Base-by-base conservation (phyloP, 2,888 invertebrate genomes). In the Empis livida region DNA sequence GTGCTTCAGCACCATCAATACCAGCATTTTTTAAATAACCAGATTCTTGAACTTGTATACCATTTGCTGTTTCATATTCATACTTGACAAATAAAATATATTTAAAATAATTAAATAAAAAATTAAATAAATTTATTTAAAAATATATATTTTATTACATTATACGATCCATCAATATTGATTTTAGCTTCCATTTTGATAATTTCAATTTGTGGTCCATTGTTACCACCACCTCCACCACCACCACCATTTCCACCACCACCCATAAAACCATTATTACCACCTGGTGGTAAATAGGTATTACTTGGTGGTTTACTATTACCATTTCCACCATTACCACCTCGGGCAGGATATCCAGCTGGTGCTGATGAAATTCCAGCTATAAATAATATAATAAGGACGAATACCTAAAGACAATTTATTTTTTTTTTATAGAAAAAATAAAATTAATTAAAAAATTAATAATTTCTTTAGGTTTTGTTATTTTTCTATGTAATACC, bases 51-150 rank as follows among this genome's bases (percentile, higher is more conserved):
- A 78, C 82, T 8, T 73, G 72, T 53, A 84, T 85, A 13, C 84
- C 84, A 59, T 85, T 84, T 30, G 78, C 83, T 46, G 84, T 82
- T 65, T 84, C 82, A 58, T 82, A 85, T 77, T 78, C 81, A 63
- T 72, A 81, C 64, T 78, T 70, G 14, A 23, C 14, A 16, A 32
- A 9, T 27, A 27, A 45, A 14, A 13, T 27, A 10, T 2, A 27
- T n/a, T n/a, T 14, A 39, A 45, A 13, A 23, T 11, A 11, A 20
- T 11, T 44, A 44, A 16, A 43, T 31, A 17, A 17, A 5, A 23
- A 13, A 3, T 45, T 43, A 23, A 8, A 5, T 16, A 17, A 30
- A 20, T 14, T 40, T 8, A 14, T 11, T 16, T 27, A 27, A 27
- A 27, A 27, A 27, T 35, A 44, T n/a, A n/a, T n/a, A n/a, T n/a